phyloP scores from a whole-genome alignment of 1,140 invertebrate species.

The Heliconius melpomene region DNA sequence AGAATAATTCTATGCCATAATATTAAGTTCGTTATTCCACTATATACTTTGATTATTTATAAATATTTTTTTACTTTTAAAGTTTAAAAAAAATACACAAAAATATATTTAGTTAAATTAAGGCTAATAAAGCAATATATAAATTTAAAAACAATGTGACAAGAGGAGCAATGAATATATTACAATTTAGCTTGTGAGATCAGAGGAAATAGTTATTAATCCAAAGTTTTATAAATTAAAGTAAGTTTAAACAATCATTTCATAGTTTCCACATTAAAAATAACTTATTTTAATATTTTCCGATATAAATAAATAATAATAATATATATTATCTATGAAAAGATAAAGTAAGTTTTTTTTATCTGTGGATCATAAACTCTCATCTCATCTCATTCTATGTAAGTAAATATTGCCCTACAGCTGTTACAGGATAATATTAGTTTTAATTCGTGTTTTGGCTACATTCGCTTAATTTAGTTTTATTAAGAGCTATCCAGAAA shows the following conservation, averaged over 20 bases:
- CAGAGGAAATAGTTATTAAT: neutral
- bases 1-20: conserved; percentile 27
- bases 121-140: neutral
- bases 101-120: neutral
- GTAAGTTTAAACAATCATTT: neutral
- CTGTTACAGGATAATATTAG: conserved; percentile 37
- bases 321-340: neutral
- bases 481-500: too few relatives aligned
- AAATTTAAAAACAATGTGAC: neutral
- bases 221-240: neutral
- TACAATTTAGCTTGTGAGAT: neutral
- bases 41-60: conserved; percentile 17
- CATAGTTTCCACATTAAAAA: neutral
- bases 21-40: conserved; percentile 22
- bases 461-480: too few relatives aligned
- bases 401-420: conserved; percentile 34
- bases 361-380: neutral
- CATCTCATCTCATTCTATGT: neutral
- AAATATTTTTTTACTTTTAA: conserved; percentile 20
- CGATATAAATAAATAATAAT: neutral
- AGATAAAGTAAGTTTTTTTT: neutral
- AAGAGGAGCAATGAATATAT: neutral
- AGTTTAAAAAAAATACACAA: neutral
- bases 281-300: neutral
- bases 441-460: neutral